Conservation (phyloP, 1,140 invertebrate species). For the Vanessa tameamea region DNA sequence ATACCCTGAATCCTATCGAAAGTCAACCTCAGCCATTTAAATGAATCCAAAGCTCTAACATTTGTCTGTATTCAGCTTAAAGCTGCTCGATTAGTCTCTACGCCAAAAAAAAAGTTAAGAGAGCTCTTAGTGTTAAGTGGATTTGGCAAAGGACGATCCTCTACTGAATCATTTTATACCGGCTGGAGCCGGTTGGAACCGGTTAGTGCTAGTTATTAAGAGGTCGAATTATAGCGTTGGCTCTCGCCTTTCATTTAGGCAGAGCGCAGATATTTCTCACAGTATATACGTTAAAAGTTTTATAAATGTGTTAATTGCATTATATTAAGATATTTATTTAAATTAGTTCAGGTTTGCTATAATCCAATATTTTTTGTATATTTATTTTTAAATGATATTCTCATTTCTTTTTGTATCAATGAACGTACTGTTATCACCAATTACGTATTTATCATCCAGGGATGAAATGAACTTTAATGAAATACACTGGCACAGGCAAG, state of each 20-base stretch:
- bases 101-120: conserved; percentile 13
- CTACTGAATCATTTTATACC: conserved; percentile 11
- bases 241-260: not conserved
- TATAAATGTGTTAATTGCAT: not conserved
- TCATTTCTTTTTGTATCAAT: too few relatives aligned
- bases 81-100: conserved; percentile 27
- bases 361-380: not conserved
- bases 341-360: too few relatives aligned
- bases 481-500: too few relatives aligned
- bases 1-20: not conserved
- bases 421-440: too few relatives aligned
- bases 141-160: conserved; percentile 16
- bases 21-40: conserved; percentile 22
- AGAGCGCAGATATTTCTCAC: not conserved
- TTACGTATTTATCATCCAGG: too few relatives aligned
- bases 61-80: conserved; percentile 26
- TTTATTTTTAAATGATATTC: not conserved
- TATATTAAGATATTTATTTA: too few relatives aligned
- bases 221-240: conserved; percentile 3
- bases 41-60: conserved; percentile 27
- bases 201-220: conserved; percentile 9
- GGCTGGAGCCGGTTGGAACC: not conserved
- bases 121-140: conserved; percentile 22
- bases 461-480: too few relatives aligned
- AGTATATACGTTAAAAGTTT: not conserved